phyloP scores from a whole-genome alignment of 1,140 invertebrate species.

The Bombus soroeensis region DNA sequence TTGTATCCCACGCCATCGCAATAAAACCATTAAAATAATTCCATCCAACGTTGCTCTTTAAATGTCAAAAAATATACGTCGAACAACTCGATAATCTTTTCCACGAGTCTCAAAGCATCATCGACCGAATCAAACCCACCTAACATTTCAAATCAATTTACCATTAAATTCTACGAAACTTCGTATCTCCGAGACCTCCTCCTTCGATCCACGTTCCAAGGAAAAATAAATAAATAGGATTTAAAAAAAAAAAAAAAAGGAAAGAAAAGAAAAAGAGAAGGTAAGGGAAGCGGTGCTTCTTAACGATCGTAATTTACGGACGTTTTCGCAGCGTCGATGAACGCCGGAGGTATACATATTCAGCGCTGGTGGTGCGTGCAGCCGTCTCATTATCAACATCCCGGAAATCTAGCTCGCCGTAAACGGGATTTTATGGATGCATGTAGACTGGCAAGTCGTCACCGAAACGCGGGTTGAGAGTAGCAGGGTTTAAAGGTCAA shows the following conservation, averaged over 20 bases:
- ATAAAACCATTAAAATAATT: neutral
- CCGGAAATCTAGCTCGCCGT: slow-evolving; percentile 28
- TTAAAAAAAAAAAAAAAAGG: too few species aligned
- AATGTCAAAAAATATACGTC: neutral
- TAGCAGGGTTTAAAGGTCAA: slow-evolving; percentile 25
- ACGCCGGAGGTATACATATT: neutral
- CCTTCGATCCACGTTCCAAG: neutral
- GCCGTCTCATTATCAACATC: slow-evolving; percentile 20
- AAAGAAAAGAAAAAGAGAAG: neutral
- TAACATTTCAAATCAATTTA: neutral
- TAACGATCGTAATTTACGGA: slow-evolving; percentile 22
- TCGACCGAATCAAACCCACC: too few species aligned
- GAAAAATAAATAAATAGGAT: neutral
- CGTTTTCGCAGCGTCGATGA: neutral
- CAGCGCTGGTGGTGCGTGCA: slow-evolving; percentile 18
- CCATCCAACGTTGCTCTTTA: neutral
- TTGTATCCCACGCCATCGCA: fast-evolving
- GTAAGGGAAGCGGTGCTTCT: neutral
- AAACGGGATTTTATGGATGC: slow-evolving; percentile 2
- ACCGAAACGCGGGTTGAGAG: neutral
- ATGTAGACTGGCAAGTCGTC: neutral
- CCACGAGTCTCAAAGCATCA: neutral
- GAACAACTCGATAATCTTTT: neutral
- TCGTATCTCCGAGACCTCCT: neutral
- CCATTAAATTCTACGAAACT: neutral